phyloP scores from a whole-genome alignment of 2,888 invertebrate species.

The Scaeva pyrastri region DNA sequence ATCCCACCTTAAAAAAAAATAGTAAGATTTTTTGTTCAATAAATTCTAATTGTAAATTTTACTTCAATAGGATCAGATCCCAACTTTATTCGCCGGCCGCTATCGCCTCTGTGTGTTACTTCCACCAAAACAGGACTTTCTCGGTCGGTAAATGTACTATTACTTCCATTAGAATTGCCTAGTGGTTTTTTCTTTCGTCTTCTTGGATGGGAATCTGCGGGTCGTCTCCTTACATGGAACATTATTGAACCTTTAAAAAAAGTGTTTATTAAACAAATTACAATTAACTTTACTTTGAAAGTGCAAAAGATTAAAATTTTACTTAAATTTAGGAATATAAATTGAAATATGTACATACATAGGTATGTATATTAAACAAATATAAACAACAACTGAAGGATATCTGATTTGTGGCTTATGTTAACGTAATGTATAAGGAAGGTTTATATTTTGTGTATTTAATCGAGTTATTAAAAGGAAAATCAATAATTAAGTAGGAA shows the following conservation, averaged over 20 bases:
- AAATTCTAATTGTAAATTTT: constrained; percentile 50
- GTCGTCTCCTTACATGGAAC: constrained; percentile 97
- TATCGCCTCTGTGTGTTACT: constrained; percentile 85
- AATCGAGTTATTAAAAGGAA: too few species aligned
- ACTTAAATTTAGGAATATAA: too few species aligned
- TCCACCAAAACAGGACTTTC: constrained; percentile 89
- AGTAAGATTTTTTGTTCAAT: neutral
- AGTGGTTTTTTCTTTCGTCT: constrained; percentile 93
- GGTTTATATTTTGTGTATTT: too few species aligned
- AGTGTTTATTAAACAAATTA: neutral
- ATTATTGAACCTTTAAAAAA: constrained; percentile 93
- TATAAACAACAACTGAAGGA: too few species aligned
- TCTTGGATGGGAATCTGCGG: constrained; percentile 95
- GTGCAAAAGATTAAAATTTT: too few species aligned
- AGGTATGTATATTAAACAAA: too few species aligned
- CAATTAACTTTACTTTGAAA: neutral
- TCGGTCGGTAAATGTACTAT: constrained; percentile 86
- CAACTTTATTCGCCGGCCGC: constrained; percentile 87
- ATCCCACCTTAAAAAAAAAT: constrained; percentile 86
- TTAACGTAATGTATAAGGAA: too few species aligned
- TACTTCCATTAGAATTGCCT: constrained; percentile 84
- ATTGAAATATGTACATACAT: too few species aligned
- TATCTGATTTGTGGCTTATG: too few species aligned
- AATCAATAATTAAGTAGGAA: too few species aligned
- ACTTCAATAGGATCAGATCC: constrained; percentile 88